Percentiles rank a stretch among this genome's conserved stretches.
Evolutionary conservation across 1,140 invertebrate genomes (phyloP).

Genomic region (Nylanderia fulva): DNA sequence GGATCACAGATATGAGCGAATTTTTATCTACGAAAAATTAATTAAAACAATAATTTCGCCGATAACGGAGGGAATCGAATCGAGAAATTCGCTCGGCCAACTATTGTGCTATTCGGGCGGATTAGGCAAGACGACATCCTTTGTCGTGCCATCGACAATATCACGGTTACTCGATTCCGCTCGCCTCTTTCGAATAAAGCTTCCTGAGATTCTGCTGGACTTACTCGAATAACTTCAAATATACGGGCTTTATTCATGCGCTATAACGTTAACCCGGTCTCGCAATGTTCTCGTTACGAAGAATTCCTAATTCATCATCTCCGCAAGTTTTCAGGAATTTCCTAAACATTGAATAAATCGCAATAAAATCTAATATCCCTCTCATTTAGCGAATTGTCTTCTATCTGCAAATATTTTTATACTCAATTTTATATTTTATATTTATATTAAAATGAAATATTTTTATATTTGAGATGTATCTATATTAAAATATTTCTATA

Average conservation of each 20-base stretch:
- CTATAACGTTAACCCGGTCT: not conserved
- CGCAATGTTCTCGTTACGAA: too few species aligned
- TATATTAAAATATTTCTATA: too few species aligned
- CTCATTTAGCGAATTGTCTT: not conserved
- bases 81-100: slow-evolving; percentile 1
- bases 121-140: slow-evolving; percentile 46
- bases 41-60: slow-evolving; percentile 18
- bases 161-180: slow-evolving; percentile 40
- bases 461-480: too few species aligned
- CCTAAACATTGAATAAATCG: not conserved
- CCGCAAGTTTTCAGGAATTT: not conserved
- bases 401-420: not conserved
- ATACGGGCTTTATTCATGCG: slow-evolving; percentile 16
- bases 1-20: not conserved
- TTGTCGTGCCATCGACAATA: slow-evolving; percentile 48
- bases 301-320: not conserved
- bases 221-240: slow-evolving; percentile 50
- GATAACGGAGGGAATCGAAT: slow-evolving; percentile 5
- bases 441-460: too few species aligned
- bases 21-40: not conserved
- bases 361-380: not conserved
- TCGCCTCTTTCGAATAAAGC: slow-evolving; percentile 41
- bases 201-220: slow-evolving; percentile 23
- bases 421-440: too few species aligned
- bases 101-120: slow-evolving; percentile 28